Conservation (phyloP, 23 tunicate species). For the Botrylloides violaceus region DNA sequence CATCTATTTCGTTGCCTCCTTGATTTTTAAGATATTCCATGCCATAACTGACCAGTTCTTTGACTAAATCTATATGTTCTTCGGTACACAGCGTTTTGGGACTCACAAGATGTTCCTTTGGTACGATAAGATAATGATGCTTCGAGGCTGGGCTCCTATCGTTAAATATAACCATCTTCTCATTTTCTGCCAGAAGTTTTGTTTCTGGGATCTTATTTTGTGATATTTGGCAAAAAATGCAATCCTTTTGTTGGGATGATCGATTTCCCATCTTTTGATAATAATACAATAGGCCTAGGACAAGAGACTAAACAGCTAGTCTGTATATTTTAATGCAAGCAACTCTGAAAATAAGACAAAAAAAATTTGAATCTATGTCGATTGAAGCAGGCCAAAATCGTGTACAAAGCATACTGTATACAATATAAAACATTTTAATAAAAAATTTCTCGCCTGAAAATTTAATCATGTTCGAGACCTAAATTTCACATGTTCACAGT, state of each 20-base stretch:
- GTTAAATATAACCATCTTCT: slow-evolving; percentile 33
- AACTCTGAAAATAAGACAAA: no score
- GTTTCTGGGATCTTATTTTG: background rate
- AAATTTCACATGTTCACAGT: no score
- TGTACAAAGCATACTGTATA: no score
- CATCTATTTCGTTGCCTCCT: slow-evolving; percentile 23
- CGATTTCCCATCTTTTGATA: slow-evolving; percentile 12
- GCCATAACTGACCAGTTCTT: slow-evolving; percentile 61
- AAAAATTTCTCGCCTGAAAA: no score
- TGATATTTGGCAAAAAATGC: slow-evolving; percentile 22
- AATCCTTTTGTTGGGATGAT: background rate
- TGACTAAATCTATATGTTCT: slow-evolving; percentile 37
- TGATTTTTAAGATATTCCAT: slow-evolving; percentile 24
- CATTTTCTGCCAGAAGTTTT: slow-evolving; percentile 55
- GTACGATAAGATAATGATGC: slow-evolving; percentile 79
- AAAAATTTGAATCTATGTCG: no score
- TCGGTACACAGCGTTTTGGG: slow-evolving; percentile 47
- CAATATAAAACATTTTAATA: no score
- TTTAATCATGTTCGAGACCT: no score
- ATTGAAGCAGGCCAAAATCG: no score
- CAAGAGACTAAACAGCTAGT: no score
- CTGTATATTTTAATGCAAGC: no score
- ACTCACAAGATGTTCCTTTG: slow-evolving; percentile 35
- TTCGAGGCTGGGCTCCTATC: slow-evolving; percentile 69
- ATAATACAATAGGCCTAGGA: no score